Base-by-base conservation (phyloP, 2,797 vertebrate genomes). In the Pteropus rufus region DNA sequence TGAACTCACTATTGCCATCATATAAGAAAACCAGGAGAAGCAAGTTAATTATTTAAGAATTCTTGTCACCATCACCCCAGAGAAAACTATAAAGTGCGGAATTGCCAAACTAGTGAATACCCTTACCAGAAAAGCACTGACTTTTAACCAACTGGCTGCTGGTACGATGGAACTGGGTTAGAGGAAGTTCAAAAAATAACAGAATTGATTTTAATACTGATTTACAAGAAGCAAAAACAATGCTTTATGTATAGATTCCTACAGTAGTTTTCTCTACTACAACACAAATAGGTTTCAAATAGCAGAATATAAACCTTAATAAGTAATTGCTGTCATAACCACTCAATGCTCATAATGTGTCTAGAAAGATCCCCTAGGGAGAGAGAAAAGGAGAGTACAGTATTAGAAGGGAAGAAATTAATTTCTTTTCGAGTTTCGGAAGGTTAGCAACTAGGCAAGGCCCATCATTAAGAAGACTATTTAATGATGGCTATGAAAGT, bases 151-250 rank as follows among this genome's bases (percentile, higher is more conserved):
- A 52, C 24, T 91, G 87, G 65, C 76, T 88, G 54, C 92, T 87
- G 77, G 39, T 56, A 87, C 23, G 49, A 81, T 54, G 62, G 36
- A 95, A 93, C 19, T 95, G 58, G 11, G 44, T 93, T 97, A 80
- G 24, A 92, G 18, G 89, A 94, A 94, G 87, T 91, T 91, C 70
- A 81, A 86, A 96, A 93, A 56, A 82, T 87, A 95, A 70, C 41
- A 82, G 62, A 87, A 96, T 81, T 96, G 94, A 96, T 93, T 89
- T 83, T 52, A 54, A 62, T 93, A 95, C 94, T 95, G 80, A 97
- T 92, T 93, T 69, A 81, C 62, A 96, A 93, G 60, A 86, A 83
- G 34, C 16, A 56, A 94, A 84, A 73, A 10, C 18, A 95, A 73
- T 34, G 7, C 29, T 89, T 86, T 72, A 88, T 76, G 21, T 83